phyloP scores from a whole-genome alignment of 2,888 invertebrate species.

The Limnephilus auricula region DNA sequence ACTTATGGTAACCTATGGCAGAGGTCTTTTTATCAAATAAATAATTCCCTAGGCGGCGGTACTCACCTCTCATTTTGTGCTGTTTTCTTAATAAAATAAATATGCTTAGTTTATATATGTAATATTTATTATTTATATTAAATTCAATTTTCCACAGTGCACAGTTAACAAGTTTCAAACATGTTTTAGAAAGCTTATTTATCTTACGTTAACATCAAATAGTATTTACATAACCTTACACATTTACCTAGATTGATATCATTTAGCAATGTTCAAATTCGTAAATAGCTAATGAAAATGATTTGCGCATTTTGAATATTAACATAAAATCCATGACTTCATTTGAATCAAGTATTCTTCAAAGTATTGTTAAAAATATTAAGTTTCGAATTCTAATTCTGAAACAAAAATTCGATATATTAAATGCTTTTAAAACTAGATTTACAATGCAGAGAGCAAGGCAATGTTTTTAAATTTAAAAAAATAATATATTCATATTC shows the following conservation, averaged over 20 bases:
- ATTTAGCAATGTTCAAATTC: not conserved
- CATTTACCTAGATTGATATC: not conserved
- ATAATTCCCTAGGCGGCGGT: no score
- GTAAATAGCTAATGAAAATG: not conserved
- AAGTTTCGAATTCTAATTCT: no score
- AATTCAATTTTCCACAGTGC: constrained; percentile 73
- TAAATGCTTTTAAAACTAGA: not conserved
- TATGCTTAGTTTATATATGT: not conserved
- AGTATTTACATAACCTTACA: not conserved
- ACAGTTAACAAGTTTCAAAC: constrained; percentile 75
- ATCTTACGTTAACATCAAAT: constrained; percentile 21
- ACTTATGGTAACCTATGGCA: no score
- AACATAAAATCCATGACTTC: not conserved
- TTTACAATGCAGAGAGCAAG: no score
- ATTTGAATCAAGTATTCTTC: no score
- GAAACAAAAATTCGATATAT: not conserved
- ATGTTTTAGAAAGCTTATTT: constrained; percentile 60
- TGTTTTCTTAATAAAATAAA: not conserved
- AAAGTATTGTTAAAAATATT: no score
- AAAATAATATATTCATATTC: not conserved
- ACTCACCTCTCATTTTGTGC: no score
- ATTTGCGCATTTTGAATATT: no score
- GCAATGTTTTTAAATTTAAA: no score
- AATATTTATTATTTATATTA: constrained; percentile 69
- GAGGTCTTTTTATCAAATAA: no score